Evolutionary conservation across 2,888 invertebrate species (phyloP), one percentile per base, ranked within the genome.

Genomic region (Tetragonula carbonaria): DNA sequence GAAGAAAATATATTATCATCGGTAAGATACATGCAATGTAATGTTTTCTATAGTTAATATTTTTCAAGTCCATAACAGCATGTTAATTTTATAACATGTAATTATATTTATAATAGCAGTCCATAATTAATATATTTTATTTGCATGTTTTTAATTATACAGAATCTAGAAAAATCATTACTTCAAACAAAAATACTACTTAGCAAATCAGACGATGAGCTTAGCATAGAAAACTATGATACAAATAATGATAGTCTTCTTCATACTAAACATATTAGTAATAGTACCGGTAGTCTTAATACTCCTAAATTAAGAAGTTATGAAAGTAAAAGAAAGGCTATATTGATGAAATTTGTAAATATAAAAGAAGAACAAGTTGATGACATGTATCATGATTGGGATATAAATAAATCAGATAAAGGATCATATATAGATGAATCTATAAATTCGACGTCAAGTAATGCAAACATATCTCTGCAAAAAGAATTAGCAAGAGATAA

Each of bases 171-270:
- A 80, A 92, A 93, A 59, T 89, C 91, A n/a, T 80, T 91, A 72
- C 89, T 91, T 50, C 89, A 92, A 57, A 82, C 91, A 59, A 93
- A 92, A 87, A 82, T 86, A 53, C 85, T 91, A 62, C 92, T 93
- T 76, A 94, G 94, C 80, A 94, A 94, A 83, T 94, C 94, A 4
- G 94, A 94, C n/a, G 94, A 94, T 73, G 94, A 94, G 78, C 88
- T 94, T 66, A 94, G 92, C 80, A 90, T 90, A 65, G 92, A 92
- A 80, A 92, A 89, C 67, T 91, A 89, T 73, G 91, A 92, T 78
- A 83, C 90, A 14, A 86, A 90, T 62, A 90, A 86, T 63, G 91
- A 92, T 5, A 93, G 92, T 86, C 89, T 94, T 50, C 78, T 93
- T 16, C 91, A 90, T 76, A 87, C 91, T 18, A 94, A 94, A 80